phyloP scores from a whole-genome alignment of 1,140 invertebrate species.

The Drosophila ironensis region DNA sequence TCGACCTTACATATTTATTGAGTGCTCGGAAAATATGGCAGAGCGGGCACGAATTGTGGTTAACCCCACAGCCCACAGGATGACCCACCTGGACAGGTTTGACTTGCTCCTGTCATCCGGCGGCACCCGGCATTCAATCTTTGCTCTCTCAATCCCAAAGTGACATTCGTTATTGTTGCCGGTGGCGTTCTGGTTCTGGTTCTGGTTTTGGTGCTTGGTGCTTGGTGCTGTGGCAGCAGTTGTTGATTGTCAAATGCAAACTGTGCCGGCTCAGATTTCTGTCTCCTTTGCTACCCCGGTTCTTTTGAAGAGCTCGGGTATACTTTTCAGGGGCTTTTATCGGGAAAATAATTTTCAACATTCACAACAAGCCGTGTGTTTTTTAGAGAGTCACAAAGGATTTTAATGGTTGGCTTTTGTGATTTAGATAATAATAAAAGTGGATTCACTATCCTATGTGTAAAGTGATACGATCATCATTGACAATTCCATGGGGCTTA shows the following conservation, averaged over 20 bases:
- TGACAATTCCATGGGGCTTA: too few species aligned
- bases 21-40: slow-evolving; percentile 15
- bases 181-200: background rate
- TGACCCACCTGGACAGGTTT: slow-evolving; percentile 14
- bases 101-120: slow-evolving; percentile 29
- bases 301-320: background rate
- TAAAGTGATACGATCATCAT: too few species aligned
- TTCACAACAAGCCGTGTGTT: too few species aligned
- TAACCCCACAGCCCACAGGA: slow-evolving; percentile 19
- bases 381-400: too few species aligned
- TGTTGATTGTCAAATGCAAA: slow-evolving; percentile 43
- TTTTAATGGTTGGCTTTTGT: too few species aligned
- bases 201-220: background rate
- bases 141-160: slow-evolving; percentile 18
- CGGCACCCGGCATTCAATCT: slow-evolving; percentile 17
- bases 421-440: too few species aligned
- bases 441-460: too few species aligned
- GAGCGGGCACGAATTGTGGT: slow-evolving; percentile 21
- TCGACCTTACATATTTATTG: slow-evolving; percentile 31
- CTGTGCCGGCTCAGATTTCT: slow-evolving; percentile 17
- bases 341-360: too few species aligned
- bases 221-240: slow-evolving; percentile 2
- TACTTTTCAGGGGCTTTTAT: background rate
- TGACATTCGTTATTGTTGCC: slow-evolving; percentile 20
- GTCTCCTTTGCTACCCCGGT: background rate